Evolutionary conservation across 1,140 invertebrate species (phyloP).

Genomic region (Aphidius ervi): DNA sequence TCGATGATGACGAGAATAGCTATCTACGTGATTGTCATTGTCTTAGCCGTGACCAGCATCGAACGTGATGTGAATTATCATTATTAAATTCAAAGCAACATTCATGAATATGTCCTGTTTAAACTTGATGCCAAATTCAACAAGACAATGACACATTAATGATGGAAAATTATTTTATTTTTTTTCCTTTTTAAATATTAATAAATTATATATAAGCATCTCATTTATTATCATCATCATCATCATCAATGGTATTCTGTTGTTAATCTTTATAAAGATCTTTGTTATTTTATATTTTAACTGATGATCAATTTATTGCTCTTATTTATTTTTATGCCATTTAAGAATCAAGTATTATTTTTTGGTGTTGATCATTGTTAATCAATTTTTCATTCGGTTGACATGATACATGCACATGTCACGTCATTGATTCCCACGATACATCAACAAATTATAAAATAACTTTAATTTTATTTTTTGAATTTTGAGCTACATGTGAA

Average conservation of each 20-base stretch:
- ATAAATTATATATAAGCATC: no score
- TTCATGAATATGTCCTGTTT: not conserved
- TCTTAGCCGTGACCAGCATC: constrained; percentile 21
- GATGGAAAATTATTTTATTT: no score
- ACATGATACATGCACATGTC: constrained; percentile 13
- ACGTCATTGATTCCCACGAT: constrained; percentile 31
- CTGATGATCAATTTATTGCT: no score
- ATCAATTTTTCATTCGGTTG: no score
- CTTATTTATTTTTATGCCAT: not conserved
- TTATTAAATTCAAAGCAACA: not conserved
- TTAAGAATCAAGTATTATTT: not conserved
- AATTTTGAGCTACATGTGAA: constrained; percentile 8
- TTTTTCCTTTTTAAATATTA: no score
- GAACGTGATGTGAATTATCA: constrained; percentile 25
- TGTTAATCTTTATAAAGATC: no score
- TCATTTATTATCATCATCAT: no score
- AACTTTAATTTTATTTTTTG: not conserved
- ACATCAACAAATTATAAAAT: constrained; percentile 15
- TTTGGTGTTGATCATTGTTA: constrained; percentile 1
- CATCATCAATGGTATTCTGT: no score
- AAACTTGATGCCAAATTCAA: not conserved
- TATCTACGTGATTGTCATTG: constrained; percentile 26
- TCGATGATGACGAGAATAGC: constrained; percentile 27
- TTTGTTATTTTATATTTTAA: no score
- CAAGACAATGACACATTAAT: no score